A percentile compares a stretch with the other conserved stretches of the same genome.
These are phyloP conservation scores for Gymnosoma rotundatum DNA, from an alignment of 2,888 invertebrate species.

Conservation along the genomic window DNA sequence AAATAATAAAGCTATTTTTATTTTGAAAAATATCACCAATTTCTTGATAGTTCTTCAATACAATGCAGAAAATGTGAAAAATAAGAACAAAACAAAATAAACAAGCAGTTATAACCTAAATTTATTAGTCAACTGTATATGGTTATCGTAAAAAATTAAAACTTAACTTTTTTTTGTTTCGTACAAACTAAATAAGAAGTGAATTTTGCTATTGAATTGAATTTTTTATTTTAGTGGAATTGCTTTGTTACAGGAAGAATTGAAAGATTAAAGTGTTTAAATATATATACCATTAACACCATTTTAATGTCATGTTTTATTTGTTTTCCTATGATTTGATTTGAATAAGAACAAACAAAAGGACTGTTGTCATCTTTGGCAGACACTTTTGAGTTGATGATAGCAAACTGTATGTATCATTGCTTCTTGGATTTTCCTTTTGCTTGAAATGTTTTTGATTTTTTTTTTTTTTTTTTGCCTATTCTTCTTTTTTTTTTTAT, in stretches of 20 bases:
- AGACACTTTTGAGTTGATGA: constrained; percentile 15
- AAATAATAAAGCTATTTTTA: too few species aligned
- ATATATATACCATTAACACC: constrained; percentile 10
- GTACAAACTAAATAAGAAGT: background rate
- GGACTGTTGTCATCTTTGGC: background rate
- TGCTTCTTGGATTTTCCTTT: constrained; percentile 14
- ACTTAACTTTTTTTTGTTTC: too few species aligned
- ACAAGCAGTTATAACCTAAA: too few species aligned
- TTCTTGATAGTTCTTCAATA: too few species aligned
- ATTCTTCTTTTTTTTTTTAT: constrained; percentile 20
- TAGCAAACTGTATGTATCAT: constrained; percentile 20
- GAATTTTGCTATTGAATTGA: constrained; percentile 5
- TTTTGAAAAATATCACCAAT: too few species aligned
- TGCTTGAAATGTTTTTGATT: constrained; percentile 16
- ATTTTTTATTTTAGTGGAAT: constrained; percentile 33
- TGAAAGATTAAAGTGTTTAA: constrained; percentile 20
- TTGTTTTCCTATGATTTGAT: constrained; percentile 2
- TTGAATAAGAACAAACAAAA: background rate
- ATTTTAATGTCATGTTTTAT: background rate
- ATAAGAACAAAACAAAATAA: too few species aligned
- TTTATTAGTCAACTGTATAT: too few species aligned
- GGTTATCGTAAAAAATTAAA: too few species aligned
- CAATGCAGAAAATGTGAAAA: too few species aligned
- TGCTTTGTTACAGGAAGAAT: constrained; percentile 7
- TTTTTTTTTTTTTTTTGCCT: constrained; percentile 20